phyloP scores from a whole-genome alignment of 2,113 vertebrate species.

The Aythya baeri region DNA sequence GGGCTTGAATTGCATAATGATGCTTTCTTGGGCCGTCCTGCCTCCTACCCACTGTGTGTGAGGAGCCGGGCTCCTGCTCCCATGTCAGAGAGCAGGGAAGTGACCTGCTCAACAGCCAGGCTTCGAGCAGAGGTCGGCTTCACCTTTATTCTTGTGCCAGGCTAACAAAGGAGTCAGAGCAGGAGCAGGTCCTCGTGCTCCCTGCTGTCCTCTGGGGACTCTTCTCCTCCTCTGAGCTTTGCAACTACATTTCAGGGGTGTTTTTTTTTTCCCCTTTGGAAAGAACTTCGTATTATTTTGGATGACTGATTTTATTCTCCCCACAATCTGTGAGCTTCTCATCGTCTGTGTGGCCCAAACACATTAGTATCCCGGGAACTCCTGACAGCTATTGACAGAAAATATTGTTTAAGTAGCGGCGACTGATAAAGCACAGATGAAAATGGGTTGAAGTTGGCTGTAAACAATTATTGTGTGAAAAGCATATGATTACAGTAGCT shows the following conservation, averaged over 20 bases:
- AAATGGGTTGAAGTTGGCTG: neutral
- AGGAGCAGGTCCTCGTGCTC: neutral
- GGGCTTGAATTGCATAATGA: neutral
- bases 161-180: accelerated
- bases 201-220: neutral
- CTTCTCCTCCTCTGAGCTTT: neutral
- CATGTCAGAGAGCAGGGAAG: neutral
- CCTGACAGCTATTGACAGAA: slow-evolving; percentile 61
- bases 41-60: neutral
- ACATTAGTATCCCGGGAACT: slow-evolving; percentile 66
- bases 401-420: slow-evolving; percentile 10
- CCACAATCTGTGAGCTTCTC: neutral
- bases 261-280: neutral
- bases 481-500: neutral
- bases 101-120: accelerated
- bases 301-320: neutral
- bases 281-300: neutral
- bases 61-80: neutral
- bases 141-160: neutral
- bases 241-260: accelerated
- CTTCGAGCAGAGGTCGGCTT: accelerated
- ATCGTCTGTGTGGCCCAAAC: neutral
- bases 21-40: neutral
- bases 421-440: slow-evolving; percentile 62
- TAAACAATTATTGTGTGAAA: slow-evolving; percentile 34